phyloP scores from a whole-genome alignment of 2,113 vertebrate species.

The Thalassoma bifasciatum region DNA sequence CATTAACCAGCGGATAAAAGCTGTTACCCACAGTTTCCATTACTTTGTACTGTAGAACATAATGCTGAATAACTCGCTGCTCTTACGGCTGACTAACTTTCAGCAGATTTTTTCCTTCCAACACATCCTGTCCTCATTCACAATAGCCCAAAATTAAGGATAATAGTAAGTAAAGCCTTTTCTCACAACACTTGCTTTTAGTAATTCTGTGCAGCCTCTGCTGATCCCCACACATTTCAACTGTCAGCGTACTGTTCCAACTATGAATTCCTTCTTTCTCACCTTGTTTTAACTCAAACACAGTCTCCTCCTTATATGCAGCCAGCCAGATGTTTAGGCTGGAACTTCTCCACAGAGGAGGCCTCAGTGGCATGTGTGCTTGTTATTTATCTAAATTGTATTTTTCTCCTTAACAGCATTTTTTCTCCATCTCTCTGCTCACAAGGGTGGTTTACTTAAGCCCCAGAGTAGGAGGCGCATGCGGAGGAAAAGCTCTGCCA shows the following conservation, averaged over 20 bases:
- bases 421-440: slow-evolving; percentile 43
- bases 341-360: slow-evolving; percentile 65
- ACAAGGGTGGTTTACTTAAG: slow-evolving; percentile 77
- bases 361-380: slow-evolving; percentile 55
- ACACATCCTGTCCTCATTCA: slow-evolving; percentile 10
- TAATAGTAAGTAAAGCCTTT: slow-evolving; percentile 17
- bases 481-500: slow-evolving; percentile 63
- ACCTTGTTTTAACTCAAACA: slow-evolving; percentile 62
- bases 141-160: neutral
- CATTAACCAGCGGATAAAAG: slow-evolving; percentile 62
- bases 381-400: slow-evolving; percentile 74
- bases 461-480: slow-evolving; percentile 66
- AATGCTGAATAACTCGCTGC: slow-evolving; percentile 22
- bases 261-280: slow-evolving; percentile 67
- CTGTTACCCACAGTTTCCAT: slow-evolving; percentile 59
- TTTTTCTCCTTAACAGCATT: slow-evolving; percentile 59
- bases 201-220: slow-evolving; percentile 21
- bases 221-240: slow-evolving; percentile 28
- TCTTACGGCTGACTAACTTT: slow-evolving; percentile 21
- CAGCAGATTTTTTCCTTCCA: slow-evolving; percentile 19
- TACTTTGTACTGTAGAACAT: slow-evolving; percentile 36
- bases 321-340: slow-evolving; percentile 70
- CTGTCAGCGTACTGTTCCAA: slow-evolving; percentile 27
- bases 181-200: slow-evolving; percentile 10
- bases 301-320: slow-evolving; percentile 60